Evolutionary conservation across 2,113 vertebrate genomes (phyloP).

Genomic region (Hemicordylus capensis): DNA sequence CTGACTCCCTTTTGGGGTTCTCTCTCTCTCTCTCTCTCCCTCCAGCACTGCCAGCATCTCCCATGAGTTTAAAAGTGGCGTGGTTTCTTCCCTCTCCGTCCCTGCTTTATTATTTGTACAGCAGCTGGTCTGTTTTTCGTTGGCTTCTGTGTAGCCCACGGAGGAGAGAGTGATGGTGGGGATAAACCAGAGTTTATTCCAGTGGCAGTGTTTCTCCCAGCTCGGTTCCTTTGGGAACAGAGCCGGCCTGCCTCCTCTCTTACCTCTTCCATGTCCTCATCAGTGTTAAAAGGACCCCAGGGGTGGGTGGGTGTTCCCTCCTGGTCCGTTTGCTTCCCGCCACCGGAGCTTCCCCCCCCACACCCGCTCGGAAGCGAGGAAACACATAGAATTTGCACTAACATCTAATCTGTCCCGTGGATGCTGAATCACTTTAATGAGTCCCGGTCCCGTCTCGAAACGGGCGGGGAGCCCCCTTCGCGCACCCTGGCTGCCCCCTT

Average conservation of each 20-base stretch:
- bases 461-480: conserved; percentile 7
- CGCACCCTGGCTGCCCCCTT: no score
- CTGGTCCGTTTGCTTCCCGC: conserved; percentile 18
- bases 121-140: conserved; percentile 43
- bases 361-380: background rate
- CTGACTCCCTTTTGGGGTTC: background rate
- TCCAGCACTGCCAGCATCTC: conserved; percentile 20
- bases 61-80: conserved; percentile 37
- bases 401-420: conserved; percentile 18
- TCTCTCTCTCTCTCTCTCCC: no score
- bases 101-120: conserved; percentile 35
- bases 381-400: conserved; percentile 46
- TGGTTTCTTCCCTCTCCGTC: conserved; percentile 40
- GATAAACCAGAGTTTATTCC: background rate
- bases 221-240: background rate
- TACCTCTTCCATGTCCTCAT: background rate
- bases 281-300: conserved; percentile 50
- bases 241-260: background rate
- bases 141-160: conserved; percentile 39
- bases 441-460: conserved; percentile 38
- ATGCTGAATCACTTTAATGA: background rate
- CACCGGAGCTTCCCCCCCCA: background rate
- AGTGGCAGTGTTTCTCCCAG: conserved; percentile 24
- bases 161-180: conserved; percentile 9
- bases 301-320: background rate